These are phyloP conservation scores for Cichladusa arquata DNA, from an alignment of 2,113 vertebrate genomes.

Conservation along the genomic window DNA sequence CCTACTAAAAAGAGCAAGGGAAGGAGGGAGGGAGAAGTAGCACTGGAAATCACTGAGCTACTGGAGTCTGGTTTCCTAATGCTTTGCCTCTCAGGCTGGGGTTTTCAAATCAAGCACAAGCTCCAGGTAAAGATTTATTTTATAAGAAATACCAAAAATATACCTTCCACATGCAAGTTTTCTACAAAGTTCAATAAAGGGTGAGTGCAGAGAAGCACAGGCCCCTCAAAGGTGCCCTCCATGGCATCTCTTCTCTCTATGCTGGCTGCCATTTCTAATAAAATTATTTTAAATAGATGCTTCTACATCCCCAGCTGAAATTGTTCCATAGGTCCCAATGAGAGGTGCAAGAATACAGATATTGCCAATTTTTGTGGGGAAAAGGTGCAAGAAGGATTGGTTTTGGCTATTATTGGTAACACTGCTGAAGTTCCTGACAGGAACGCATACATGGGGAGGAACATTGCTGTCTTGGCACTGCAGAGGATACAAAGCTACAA, in stretches of 20 bases:
- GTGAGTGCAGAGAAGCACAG: background rate
- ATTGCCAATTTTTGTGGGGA: background rate
- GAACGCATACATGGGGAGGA: background rate
- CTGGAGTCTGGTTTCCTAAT: background rate
- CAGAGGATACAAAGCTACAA: background rate
- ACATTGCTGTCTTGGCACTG: background rate
- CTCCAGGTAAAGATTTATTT: background rate
- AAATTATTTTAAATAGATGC: background rate
- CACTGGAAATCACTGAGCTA: background rate
- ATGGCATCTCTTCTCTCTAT: background rate
- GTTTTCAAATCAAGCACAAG: background rate
- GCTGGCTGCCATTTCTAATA: background rate
- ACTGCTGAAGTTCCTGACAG: background rate
- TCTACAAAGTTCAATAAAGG: background rate
- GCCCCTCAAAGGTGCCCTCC: background rate
- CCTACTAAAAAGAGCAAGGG: background rate
- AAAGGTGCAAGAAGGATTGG: background rate
- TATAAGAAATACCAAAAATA: background rate
- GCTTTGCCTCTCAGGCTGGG: background rate
- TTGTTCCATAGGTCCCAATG: background rate
- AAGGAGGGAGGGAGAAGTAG: background rate
- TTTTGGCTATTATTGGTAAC: background rate
- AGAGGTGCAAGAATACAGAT: background rate
- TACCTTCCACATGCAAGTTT: background rate
- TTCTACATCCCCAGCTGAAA: background rate